Evolutionary conservation across 2,888 invertebrate species (phyloP), one percentile per base, ranked within the genome.

Genomic region (Caenorhabditis afra): DNA sequence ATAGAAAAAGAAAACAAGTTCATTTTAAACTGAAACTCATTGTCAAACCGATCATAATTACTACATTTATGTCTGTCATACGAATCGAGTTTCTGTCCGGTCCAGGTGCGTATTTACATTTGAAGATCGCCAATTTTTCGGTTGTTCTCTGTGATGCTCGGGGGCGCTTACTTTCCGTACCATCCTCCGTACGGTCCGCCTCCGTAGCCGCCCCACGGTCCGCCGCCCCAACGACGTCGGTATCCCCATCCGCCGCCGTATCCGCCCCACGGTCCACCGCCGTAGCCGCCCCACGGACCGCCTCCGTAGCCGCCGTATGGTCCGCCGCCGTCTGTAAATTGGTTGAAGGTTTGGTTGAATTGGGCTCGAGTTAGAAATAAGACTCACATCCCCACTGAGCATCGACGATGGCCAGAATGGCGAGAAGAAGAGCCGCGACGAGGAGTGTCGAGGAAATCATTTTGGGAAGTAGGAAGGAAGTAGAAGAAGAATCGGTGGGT

Each of bases 301-400:
- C 58, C 61, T 18, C 61, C 61, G 61, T 62, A 62, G 49, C 59
- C 59, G 44, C 64, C 64, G 62, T 59, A 59, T 37, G 61, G 61
- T 12, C 50, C 41, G 11, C 41, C 58, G 14, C 71, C 75, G 41
- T 76, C 75, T 76, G 57, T 37, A n/a, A 29, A 76, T 41, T 10
- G 29, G 10, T 3, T 7, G 45, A 49, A 18, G 22, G 18, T 7
- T 49, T 5, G 22, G 16, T 37, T 20, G 44, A 1, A 16, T 29
- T 7, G 29, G 29, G 3, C 29, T 29, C 29, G n/a, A n/a, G n/a
- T n/a, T n/a, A n/a, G n/a, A n/a, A n/a, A n/a, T n/a, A n/a, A 47
- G 64, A 76, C 68, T 64, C 20, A 68, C 64, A 76, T 78, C 77
- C 77, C 77, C 77, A 78, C 71, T 78, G 77, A 35, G 77, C 77